Percentiles rank a stretch among this genome's conserved stretches.
Evolutionary conservation across 1,140 invertebrate species (phyloP).

Genomic region (Olivierus martensii): DNA sequence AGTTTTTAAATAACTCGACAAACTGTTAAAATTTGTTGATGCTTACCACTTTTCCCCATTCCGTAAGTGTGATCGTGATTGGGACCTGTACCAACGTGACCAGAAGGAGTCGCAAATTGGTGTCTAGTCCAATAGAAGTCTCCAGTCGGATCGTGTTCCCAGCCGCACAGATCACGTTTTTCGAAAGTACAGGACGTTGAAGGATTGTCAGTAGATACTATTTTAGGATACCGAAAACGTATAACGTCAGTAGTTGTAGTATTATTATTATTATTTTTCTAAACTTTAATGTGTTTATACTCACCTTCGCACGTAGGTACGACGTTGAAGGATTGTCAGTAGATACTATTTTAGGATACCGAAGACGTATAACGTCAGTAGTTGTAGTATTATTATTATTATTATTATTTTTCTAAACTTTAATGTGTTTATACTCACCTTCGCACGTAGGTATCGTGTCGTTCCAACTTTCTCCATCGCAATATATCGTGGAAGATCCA

Average conservation of each 20-base stretch:
- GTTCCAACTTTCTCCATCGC: no score
- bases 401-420: no score
- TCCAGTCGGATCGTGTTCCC: slow-evolving; percentile 53
- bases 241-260: no score
- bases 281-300: no score
- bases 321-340: slow-evolving; percentile 16
- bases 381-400: no score
- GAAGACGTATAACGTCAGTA: no score
- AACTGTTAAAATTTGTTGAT: neutral
- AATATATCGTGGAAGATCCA: no score
- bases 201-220: slow-evolving; percentile 23
- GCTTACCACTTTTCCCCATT: slow-evolving; percentile 38
- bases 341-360: slow-evolving; percentile 29
- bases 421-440: no score
- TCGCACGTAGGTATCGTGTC: no score
- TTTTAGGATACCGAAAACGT: no score
- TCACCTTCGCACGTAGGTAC: slow-evolving; percentile 44
- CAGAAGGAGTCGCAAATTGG: slow-evolving; percentile 47
- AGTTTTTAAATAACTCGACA: no score
- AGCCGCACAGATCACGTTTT: slow-evolving; percentile 51
- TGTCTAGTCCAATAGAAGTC: slow-evolving; percentile 59
- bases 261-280: no score
- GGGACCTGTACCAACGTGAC: slow-evolving; percentile 51
- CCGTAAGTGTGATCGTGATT: slow-evolving; percentile 57
- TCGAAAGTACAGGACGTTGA: slow-evolving; percentile 52